Evolutionary conservation across 64 coral and sea anemone genomes (phyloP).

Genomic region (Exaiptasia diaphana): DNA sequence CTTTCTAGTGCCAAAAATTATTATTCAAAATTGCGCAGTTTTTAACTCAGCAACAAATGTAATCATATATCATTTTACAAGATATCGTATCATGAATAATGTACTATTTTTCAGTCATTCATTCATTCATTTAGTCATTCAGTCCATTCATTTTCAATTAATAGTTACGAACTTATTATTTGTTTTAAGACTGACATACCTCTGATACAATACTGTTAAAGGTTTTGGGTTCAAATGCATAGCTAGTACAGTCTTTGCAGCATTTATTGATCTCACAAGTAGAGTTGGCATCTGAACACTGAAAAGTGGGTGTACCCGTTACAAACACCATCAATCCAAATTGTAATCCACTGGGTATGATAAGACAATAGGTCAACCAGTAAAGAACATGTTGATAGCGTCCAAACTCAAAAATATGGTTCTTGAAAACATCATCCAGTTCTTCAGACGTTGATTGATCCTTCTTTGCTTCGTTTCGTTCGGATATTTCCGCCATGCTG

Average conservation of each 20-base stretch:
- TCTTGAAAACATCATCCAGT: conserved; percentile 51
- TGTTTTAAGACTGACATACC: background rate
- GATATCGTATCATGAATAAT: no score
- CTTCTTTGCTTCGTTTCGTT: background rate
- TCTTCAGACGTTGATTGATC: background rate
- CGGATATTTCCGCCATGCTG: background rate
- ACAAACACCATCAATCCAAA: conserved; percentile 46
- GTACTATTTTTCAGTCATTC: no score
- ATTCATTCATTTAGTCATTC: no score
- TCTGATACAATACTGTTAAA: conserved; percentile 2
- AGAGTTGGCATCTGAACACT: conserved; percentile 17
- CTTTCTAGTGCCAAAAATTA: no score
- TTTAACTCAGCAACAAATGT: no score
- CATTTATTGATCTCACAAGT: conserved; percentile 35
- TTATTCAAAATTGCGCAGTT: no score
- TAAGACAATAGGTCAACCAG: conserved; percentile 9
- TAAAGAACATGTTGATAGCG: conserved; percentile 37
- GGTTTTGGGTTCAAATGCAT: background rate
- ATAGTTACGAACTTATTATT: no score
- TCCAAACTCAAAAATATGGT: conserved; percentile 41
- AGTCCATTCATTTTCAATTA: no score
- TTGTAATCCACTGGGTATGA: conserved; percentile 35
- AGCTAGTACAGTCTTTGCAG: conserved; percentile 2
- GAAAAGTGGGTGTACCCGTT: conserved; percentile 50
- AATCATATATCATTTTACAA: no score